A percentile compares a stretch with the other conserved stretches of the same genome.
Conservation (phyloP, 2,113 vertebrate genomes). For the Coregonus clupeaformis region DNA sequence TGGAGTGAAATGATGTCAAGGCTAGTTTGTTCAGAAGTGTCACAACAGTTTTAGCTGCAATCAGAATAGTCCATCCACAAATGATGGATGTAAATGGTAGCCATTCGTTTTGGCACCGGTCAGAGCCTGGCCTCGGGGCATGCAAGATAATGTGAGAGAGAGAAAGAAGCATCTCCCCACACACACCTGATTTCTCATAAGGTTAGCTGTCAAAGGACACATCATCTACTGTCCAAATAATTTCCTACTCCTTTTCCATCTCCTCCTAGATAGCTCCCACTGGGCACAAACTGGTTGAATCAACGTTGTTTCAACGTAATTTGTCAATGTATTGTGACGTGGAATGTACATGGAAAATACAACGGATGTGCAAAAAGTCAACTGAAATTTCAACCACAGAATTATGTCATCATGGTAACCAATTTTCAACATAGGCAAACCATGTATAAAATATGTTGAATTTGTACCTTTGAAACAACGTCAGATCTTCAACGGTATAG, state of each 20-base stretch:
- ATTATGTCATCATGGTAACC: too few relatives aligned
- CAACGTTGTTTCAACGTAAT: too few relatives aligned
- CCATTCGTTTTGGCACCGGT: slow-evolving; percentile 48
- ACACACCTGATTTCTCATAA: slow-evolving; percentile 58
- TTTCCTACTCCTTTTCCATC: slow-evolving; percentile 13
- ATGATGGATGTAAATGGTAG: slow-evolving; percentile 35
- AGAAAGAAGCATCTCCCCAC: slow-evolving; percentile 6
- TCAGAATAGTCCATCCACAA: slow-evolving; percentile 40
- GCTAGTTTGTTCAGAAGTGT: background rate
- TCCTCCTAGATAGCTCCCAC: background rate
- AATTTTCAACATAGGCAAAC: too few relatives aligned
- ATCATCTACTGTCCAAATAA: slow-evolving; percentile 41
- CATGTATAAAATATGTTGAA: background rate
- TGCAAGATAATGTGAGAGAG: slow-evolving; percentile 61
- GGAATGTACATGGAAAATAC: too few relatives aligned
- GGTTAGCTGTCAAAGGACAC: slow-evolving; percentile 57
- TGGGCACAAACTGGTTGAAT: too few relatives aligned
- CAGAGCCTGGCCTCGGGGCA: slow-evolving; percentile 55
- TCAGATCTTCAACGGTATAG: too few relatives aligned
- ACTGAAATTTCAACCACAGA: too few relatives aligned
- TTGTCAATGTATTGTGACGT: too few relatives aligned
- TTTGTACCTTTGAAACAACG: too few relatives aligned
- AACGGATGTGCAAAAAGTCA: too few relatives aligned
- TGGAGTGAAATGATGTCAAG: too few relatives aligned
- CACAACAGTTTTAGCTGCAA: slow-evolving; percentile 1